Evolutionary conservation across 2,888 invertebrate species (phyloP).

Genomic region (Mellilla xanthometata): DNA sequence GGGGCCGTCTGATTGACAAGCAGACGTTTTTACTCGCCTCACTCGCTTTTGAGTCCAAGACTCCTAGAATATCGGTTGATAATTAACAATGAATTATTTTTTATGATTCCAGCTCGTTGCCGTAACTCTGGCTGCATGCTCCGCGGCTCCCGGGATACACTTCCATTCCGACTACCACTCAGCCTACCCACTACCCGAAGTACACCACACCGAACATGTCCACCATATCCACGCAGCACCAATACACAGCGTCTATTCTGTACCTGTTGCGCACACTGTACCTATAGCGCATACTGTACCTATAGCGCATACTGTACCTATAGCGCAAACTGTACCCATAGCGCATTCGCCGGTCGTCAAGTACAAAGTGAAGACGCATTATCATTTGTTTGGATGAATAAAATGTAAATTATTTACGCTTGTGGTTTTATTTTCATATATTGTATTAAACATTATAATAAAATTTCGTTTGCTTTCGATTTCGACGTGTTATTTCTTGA

Average conservation of each 20-base stretch:
- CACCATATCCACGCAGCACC: slow-evolving; percentile 41
- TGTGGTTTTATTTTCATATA: slow-evolving; percentile 13
- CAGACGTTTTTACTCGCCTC: too few relatives aligned
- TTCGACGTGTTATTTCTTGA: too few relatives aligned
- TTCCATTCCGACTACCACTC: slow-evolving; percentile 23
- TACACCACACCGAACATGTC: slow-evolving; percentile 31
- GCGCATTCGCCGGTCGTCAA: slow-evolving; percentile 36
- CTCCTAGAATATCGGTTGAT: too few relatives aligned
- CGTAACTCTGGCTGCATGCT: slow-evolving; percentile 8
- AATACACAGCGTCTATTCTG: slow-evolving; percentile 32
- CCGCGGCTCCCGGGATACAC: slow-evolving; percentile 26
- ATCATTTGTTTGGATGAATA: slow-evolving; percentile 45
- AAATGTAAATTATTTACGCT: slow-evolving; percentile 16
- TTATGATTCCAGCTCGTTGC: slow-evolving; percentile 22
- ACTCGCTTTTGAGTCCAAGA: too few relatives aligned
- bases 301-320: slow-evolving; percentile 23
- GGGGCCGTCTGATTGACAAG: too few relatives aligned
- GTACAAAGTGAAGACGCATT: slow-evolving; percentile 50
- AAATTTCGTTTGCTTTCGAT: too few relatives aligned
- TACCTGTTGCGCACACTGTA: slow-evolving; percentile 33
- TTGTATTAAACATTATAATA: too few relatives aligned
- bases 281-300: slow-evolving; percentile 24
- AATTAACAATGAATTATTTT: too few relatives aligned
- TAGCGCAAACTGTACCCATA: slow-evolving; percentile 24
- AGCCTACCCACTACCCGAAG: slow-evolving; percentile 13